Evolutionary conservation across 2,113 vertebrate genomes (phyloP).

Genomic region (Saccopteryx bilineata): DNA sequence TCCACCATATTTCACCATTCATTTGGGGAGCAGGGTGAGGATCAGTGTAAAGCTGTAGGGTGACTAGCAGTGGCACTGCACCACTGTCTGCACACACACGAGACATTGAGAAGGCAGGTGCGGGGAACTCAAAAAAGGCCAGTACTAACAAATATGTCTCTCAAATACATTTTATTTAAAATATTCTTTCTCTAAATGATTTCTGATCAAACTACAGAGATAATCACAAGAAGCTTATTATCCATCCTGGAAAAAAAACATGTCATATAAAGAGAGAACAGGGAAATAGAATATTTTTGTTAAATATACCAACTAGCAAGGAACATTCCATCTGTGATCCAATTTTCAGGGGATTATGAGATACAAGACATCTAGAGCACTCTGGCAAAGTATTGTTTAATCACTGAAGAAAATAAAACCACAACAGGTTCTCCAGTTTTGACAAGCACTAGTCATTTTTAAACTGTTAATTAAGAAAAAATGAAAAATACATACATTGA

Average conservation of each 20-base stretch:
- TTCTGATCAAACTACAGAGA: not conserved
- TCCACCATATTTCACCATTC: not conserved
- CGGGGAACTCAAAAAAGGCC: not conserved
- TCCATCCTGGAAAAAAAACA: not conserved
- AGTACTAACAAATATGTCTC: not conserved
- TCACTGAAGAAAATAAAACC: slow-evolving; percentile 21
- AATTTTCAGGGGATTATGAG: not conserved
- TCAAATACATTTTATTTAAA: slow-evolving; percentile 22
- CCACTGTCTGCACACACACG: not conserved
- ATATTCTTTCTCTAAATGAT: not conserved
- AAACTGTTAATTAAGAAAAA: slow-evolving; percentile 41
- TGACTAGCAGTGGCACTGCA: not conserved
- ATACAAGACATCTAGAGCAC: not conserved
- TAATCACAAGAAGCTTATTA: not conserved
- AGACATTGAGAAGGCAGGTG: not conserved
- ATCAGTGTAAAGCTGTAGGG: not conserved
- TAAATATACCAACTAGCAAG: slow-evolving; percentile 50
- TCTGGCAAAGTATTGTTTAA: slow-evolving; percentile 58
- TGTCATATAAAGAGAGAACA: not conserved
- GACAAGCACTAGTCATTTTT: slow-evolving; percentile 11
- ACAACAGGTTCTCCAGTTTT: not conserved
- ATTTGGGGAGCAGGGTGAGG: not conserved
- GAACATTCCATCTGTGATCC: not conserved
- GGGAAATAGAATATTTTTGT: not conserved
- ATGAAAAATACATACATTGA: not conserved